Base-by-base conservation (phyloP, 2,888 invertebrate genomes). In the Anticlea derivata region DNA sequence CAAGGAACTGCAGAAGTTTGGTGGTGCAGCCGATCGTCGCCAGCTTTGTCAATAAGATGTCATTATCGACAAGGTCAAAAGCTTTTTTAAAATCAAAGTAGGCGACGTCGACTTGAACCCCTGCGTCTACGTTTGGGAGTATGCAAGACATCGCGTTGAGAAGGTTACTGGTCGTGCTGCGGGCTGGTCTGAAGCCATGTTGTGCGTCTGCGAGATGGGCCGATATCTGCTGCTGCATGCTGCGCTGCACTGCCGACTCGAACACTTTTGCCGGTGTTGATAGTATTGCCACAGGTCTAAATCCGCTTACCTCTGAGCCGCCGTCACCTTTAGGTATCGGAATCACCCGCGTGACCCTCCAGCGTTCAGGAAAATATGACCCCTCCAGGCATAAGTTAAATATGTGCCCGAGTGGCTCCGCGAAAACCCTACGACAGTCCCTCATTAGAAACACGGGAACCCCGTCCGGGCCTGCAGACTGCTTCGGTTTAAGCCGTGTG, bases 261-360 rank as follows among this genome's bases (percentile, higher is more conserved):
- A n/a, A n/a, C n/a, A n/a, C n/a, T n/a, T n/a, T n/a, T 5, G 29
- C 29, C 6, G 29, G 29, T 1, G 29, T 29, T 29, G 29, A 29
- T 1, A 29, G 29, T n/a, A 29, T 29, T 2, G 29, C 29, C 3
- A 29, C 29, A 1, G 29, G 29, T 11, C 29, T 29, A 6, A 29
- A 29, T 4, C 2, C 29, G 11, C 11, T 11, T 29, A 29, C 11
- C 11, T 29, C 29, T 11, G 11, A 11, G 1, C 11, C 29, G 2
- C 5, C 29, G 11, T 11, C 5, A 5, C 29, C 29, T 6, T 29
- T 29, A 11, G 29, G 29, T 11, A 29, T 29, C 11, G 29, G 11
- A 11, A 29, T 29, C 2, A 29, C 29, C 6, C 29, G 10, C 1
- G 29, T 29, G 6, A 12, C 58, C 56, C 31, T 37, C 30, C 37